Conservation (phyloP, 1,140 invertebrate species). For the Temnothorax curvispinosus region DNA sequence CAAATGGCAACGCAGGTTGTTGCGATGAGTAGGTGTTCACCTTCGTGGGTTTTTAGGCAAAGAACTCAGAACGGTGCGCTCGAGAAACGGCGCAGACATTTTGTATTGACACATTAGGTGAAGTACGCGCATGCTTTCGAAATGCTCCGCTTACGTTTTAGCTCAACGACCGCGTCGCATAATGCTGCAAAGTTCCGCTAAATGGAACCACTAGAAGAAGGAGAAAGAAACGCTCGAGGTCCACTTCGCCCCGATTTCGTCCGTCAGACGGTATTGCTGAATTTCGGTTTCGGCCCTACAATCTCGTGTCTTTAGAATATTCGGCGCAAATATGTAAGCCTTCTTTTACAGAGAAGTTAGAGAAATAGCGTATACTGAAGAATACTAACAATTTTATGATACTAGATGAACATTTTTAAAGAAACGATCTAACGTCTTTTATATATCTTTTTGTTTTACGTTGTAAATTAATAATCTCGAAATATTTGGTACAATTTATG, state of each 20-base stretch:
- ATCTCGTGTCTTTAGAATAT: not conserved
- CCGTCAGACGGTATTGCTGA: conserved; percentile 48
- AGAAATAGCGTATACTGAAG: not conserved
- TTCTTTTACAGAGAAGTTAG: not conserved
- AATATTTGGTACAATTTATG: not conserved
- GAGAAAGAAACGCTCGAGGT: conserved; percentile 72
- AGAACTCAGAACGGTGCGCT: conserved; percentile 17
- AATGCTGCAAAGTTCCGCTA: conserved; percentile 74
- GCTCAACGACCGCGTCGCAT: conserved; percentile 71
- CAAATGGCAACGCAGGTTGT: not conserved
- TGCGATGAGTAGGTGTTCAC: not conserved
- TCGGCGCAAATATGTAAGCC: not conserved
- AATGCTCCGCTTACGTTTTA: conserved; percentile 67
- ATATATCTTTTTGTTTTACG: not conserved
- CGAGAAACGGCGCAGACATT: conserved; percentile 65
- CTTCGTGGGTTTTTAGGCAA: conserved; percentile 24
- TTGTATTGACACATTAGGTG: conserved; percentile 68
- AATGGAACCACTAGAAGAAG: conserved; percentile 75
- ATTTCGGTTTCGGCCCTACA: conserved; percentile 50
- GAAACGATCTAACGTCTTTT: not conserved
- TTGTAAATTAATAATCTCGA: not conserved
- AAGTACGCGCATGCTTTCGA: conserved; percentile 64
- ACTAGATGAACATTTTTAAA: not conserved
- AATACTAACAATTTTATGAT: not conserved
- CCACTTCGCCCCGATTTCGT: conserved; percentile 67